These are phyloP conservation scores for Cephus pygmeus DNA, from an alignment of 2,888 invertebrate species.

Conservation along the genomic window DNA sequence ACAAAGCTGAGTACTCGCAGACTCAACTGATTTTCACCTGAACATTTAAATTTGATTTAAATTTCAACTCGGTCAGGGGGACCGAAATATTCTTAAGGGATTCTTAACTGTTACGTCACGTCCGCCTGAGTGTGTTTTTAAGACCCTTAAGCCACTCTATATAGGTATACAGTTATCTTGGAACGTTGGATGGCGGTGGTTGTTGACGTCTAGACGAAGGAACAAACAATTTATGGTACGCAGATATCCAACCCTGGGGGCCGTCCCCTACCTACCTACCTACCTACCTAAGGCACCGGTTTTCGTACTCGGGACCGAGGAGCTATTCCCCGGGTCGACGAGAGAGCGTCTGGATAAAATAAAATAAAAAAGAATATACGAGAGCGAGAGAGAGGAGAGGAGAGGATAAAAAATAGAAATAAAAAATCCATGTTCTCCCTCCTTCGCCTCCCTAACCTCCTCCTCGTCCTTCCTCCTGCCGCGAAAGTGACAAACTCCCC, in stretches of 20 bases:
- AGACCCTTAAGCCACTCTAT: background rate
- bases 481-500: conserved; percentile 6
- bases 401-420: background rate
- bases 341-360: background rate
- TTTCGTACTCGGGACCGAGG: background rate
- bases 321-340: background rate
- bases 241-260: background rate
- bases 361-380: background rate
- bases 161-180: background rate
- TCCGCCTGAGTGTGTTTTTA: background rate
- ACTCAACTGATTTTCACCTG: background rate
- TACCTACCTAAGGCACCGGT: background rate
- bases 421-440: background rate
- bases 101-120: background rate
- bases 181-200: background rate
- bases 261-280: background rate
- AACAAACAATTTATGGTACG: conserved; percentile 6
- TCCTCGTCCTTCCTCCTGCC: background rate
- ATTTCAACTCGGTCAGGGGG: background rate
- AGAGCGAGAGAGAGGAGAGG: background rate
- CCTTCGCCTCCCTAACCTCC: background rate
- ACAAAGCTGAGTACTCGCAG: background rate
- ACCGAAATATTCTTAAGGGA: background rate
- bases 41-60: background rate
- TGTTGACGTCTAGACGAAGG: conserved; percentile 6